phyloP scores from a whole-genome alignment of 1,140 invertebrate species.

The Prorops nasuta region DNA sequence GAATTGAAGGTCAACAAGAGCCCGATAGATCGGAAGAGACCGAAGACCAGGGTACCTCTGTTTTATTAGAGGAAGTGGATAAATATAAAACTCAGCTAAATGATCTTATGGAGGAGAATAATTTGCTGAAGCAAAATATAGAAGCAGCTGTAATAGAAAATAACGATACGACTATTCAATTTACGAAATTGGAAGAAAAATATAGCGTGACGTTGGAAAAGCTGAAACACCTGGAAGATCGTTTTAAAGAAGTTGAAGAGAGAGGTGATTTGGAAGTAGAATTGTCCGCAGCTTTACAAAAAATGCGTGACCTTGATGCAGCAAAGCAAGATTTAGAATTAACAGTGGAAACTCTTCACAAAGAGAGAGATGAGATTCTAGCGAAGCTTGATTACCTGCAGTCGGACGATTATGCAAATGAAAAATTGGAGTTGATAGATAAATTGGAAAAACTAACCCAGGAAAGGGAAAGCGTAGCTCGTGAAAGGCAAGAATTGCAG shows the following conservation, averaged over 20 bases:
- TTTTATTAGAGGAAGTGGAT: not conserved
- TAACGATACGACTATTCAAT: constrained; percentile 14
- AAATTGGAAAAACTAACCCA: constrained; percentile 23
- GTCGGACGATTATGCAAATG: constrained; percentile 9
- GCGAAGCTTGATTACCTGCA: constrained; percentile 16
- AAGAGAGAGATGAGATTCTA: constrained; percentile 50
- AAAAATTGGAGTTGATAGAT: constrained; percentile 10
- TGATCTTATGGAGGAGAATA: not conserved
- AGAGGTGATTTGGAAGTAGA: too few relatives aligned
- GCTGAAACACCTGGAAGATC: too few relatives aligned
- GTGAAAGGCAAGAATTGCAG: constrained; percentile 9
- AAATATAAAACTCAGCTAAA: not conserved
- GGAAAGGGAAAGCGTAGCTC: constrained; percentile 38
- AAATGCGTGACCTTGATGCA: too few relatives aligned
- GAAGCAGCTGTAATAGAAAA: constrained; percentile 32
- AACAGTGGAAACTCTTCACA: constrained; percentile 10
- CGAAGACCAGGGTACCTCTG: constrained; percentile 11
- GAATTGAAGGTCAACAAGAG: constrained; percentile 10
- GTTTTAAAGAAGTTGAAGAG: constrained; percentile 18
- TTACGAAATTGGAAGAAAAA: constrained; percentile 24
- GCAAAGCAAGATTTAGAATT: too few relatives aligned
- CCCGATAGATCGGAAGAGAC: not conserved
- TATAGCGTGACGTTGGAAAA: too few relatives aligned
- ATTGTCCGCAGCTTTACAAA: too few relatives aligned
- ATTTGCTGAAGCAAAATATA: constrained; percentile 23